Base-by-base conservation (phyloP, 1,140 invertebrate species). In the Drosophila asahinai region DNA sequence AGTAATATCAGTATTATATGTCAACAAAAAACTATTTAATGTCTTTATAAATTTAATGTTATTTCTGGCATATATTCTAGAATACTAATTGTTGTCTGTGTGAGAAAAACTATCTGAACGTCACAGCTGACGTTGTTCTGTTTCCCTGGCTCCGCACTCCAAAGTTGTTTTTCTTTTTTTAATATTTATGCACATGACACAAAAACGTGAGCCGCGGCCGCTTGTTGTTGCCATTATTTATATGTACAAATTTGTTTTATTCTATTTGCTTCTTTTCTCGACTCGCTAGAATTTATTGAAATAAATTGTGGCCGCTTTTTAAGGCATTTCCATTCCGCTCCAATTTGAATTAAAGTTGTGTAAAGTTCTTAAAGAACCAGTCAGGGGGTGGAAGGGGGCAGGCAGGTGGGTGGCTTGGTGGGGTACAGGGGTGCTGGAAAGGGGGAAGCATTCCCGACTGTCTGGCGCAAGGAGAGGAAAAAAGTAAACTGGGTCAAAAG, bases 131-230 rank as follows among this genome's bases (percentile, higher is more conserved):
- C 48, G 30, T 36, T 47, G 36, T 38, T 51, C 4, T 22, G 15
- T 42, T 40, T 7, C 15, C 36, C 12, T 33, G 7, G 17, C 36
- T 48, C 40, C 9, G 22, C 59, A 42, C 22, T 55, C 57, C 43
- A 42, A 42, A 19, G 55, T 67, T 71, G 71, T 61, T 65, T 47
- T 52, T 76, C 61, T 62, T 72, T 64, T 70, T 65, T 9, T 14
- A 19, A 52, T 83, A 77, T 83, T 87, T 83, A 83, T 87, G 73
- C 80, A 89, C 84, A 87, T 87, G 84, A 81, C 84, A 87, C 73
- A 80, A 78, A 87, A 87, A 87, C 83, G 83, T 87, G 83, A 81
- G 51, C 60, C 9, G 54, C 30, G 15, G 57, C 30, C 15, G 63
- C 22, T 33, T 66, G 71, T 55, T 75, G 30, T 65, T 65, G 30